Base-by-base conservation (phyloP, 2,113 vertebrate species). In the Barnardius zonarius region DNA sequence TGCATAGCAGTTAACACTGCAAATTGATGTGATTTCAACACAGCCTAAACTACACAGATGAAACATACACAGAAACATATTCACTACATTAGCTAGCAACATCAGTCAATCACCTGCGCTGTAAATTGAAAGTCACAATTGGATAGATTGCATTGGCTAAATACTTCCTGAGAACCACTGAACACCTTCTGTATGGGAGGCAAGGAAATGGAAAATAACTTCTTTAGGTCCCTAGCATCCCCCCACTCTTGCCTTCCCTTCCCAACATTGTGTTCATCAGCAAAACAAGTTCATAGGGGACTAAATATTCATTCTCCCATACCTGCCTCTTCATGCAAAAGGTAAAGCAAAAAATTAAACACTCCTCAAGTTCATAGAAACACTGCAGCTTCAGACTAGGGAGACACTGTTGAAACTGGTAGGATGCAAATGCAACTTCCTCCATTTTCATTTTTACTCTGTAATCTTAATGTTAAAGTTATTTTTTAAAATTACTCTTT, bases 71-170 rank as follows among this genome's bases (percentile, higher is more conserved):
- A 72, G 73, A 83, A 88, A 68, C 39, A 51, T 70, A 78, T 41
- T 86, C 64, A 28, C 74, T 44, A 39, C 16, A 33, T 68, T 92
- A 92, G 35, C 39, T 39, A 81, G 46, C 28, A 80, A 64, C 30
- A 44, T 81, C 72, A 86, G 67, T 88, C 85, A 83, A 67, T 81
- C 72, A 30, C 61, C 80, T 67, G 46, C 85, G 37, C 52, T 43
- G 43, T 52, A 87, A 85, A 87, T 35, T 75, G 82, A 78, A 94
- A 96, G 83, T 75, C 86, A 83, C 85, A 87, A 63, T 52, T 78
- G 68, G 18, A 59, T 67, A 64, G 51, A 62, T 59, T 67, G 13
- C 46, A 61, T 73, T 18, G 7, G 82, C 46, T 83, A 63, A 81
- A 80, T 22, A 12, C 31, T 67, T 90, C 66, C 64, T 93, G 66